These are phyloP conservation scores for Aspidiotus rigidus DNA, from an alignment of 2,888 invertebrate species.

Conservation along the genomic window DNA sequence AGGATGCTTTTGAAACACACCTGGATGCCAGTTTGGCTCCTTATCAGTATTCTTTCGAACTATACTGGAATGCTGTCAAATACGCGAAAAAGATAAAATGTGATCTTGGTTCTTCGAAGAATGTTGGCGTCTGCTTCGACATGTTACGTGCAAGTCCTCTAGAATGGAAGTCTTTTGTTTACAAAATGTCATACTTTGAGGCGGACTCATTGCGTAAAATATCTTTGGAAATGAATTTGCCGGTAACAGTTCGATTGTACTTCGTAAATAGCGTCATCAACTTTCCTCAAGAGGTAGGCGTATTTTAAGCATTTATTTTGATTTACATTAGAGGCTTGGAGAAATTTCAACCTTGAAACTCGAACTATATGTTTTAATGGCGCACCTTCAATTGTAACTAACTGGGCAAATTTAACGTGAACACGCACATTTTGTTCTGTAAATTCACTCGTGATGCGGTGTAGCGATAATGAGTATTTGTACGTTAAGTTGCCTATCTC, in stretches of 20 bases:
- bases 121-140: conserved; percentile 35
- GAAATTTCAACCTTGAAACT: too few relatives aligned
- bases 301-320: background rate
- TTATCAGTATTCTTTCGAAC: conserved; percentile 34
- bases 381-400: too few relatives aligned
- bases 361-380: too few relatives aligned
- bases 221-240: conserved; percentile 36
- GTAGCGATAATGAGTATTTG: too few relatives aligned
- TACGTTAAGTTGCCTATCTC: too few relatives aligned
- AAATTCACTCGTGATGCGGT: too few relatives aligned
- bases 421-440: too few relatives aligned
- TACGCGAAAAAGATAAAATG: conserved; percentile 35
- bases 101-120: conserved; percentile 21
- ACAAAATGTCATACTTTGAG: conserved; percentile 33
- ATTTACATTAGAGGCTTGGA: too few relatives aligned
- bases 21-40: conserved; percentile 35
- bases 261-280: background rate
- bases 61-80: conserved; percentile 35
- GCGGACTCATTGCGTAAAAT: conserved; percentile 31
- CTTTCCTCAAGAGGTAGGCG: conserved; percentile 8
- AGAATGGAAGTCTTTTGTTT: conserved; percentile 36
- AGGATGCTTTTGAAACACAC: conserved; percentile 35
- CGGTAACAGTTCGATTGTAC: conserved; percentile 28
- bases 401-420: too few relatives aligned
- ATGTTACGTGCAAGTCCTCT: conserved; percentile 33